Evolutionary conservation across 2,888 invertebrate species (phyloP), one percentile per base, ranked within the genome.

Genomic region (Lathronympha strigana): DNA sequence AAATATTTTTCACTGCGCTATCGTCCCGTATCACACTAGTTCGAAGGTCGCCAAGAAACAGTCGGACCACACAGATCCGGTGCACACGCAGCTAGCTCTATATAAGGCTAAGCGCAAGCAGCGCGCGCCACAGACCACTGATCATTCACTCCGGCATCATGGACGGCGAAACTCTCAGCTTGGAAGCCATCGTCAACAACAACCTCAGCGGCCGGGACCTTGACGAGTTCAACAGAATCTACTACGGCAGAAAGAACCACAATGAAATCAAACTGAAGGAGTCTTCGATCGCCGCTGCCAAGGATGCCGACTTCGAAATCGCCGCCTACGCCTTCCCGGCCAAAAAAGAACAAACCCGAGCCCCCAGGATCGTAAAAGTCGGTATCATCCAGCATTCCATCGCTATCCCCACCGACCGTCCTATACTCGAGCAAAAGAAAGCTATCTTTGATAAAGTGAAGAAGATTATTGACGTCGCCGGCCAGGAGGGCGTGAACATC

Each of bases 311-410:
- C 71, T 95, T 92, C 63, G 92, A 92, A 68, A 81, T 92, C 43
- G 88, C 91, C 4, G 87, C 89, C 0, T 92, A 91, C 67, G 84
- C 84, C 0, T 92, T 92, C 74, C 92, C 90, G 0, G 91, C 91
- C 1, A 90, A 90, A 63, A 82, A 85, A 66, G 91, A 92, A 70
- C 87, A 89, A 57, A 91, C 92, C 15, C 93, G 98, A 51, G 86
- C 94, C 0, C 94, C 96, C 0, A 93, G 96, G 66, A 85, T 96
- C 43, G 97, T 98, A 1, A 94, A 97, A 70, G 94, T 98, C 8
- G 99, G 97, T 4, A 89, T 97, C 38, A 95, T 99, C 72, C 99
- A 99, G 87, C 96, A 98, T 82, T 93, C 95, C 60, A 96, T 97
- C 55, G 97, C 95, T 0, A 80, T 94, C 9, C 95, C 97, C 0